Evolutionary conservation across 2,888 invertebrate species (phyloP).

Genomic region (Amiota minor): DNA sequence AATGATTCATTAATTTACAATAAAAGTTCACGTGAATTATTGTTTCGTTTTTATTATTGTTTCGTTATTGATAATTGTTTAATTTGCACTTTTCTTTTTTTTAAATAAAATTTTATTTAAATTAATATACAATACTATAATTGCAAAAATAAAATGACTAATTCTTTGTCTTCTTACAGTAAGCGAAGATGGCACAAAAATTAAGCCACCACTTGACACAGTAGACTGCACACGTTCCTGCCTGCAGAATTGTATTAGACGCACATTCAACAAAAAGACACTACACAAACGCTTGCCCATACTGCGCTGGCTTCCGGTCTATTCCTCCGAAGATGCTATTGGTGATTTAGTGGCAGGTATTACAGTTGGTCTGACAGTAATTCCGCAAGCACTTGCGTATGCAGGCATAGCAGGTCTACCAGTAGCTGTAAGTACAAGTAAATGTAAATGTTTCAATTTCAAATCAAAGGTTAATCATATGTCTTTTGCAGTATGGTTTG

Average conservation of each 20-base stretch:
- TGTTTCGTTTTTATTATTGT: neutral
- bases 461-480: neutral
- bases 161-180: slow-evolving; percentile 71
- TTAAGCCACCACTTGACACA: slow-evolving; percentile 58
- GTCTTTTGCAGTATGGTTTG: slow-evolving; percentile 82
- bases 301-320: slow-evolving; percentile 83
- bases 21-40: neutral
- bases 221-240: slow-evolving; percentile 71
- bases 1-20: slow-evolving; percentile 28
- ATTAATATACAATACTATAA: neutral
- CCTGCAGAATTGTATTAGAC: slow-evolving; percentile 73
- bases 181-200: slow-evolving; percentile 74
- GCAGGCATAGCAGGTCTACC: slow-evolving; percentile 86
- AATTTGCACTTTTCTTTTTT: slow-evolving; percentile 4
- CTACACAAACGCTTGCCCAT: slow-evolving; percentile 84
- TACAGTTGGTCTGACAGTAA: slow-evolving; percentile 93
- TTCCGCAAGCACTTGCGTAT: slow-evolving; percentile 91
- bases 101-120: neutral
- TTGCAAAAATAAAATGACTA: neutral
- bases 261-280: slow-evolving; percentile 79
- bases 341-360: slow-evolving; percentile 93
- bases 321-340: slow-evolving; percentile 81
- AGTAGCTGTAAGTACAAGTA: slow-evolving; percentile 75
- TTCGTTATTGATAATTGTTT: slow-evolving; percentile 9
- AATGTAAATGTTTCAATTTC: neutral